Conservation (phyloP, 1,140 invertebrate species). For the Drosophila auraria region DNA sequence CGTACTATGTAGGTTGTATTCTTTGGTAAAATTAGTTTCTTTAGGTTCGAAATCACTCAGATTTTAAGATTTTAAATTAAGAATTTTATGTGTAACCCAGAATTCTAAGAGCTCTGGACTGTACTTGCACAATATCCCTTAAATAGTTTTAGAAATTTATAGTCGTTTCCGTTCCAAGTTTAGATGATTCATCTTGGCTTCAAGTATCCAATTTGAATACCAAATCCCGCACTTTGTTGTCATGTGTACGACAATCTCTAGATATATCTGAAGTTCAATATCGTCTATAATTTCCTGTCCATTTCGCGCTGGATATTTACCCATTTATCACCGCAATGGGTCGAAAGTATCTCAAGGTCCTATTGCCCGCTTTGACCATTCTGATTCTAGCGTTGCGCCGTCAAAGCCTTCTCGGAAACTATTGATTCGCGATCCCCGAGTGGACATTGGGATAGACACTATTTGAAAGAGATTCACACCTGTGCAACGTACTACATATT, state of each 20-base stretch:
- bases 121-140: neutral
- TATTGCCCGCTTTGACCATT: constrained; percentile 67
- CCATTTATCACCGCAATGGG: constrained; percentile 58
- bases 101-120: no score
- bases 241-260: constrained; percentile 3
- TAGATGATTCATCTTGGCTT: neutral
- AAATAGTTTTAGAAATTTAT: neutral
- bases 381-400: neutral
- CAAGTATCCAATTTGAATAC: neutral
- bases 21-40: no score
- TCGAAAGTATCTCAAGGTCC: constrained; percentile 68
- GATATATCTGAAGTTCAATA: neutral
- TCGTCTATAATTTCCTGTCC: constrained; percentile 9
- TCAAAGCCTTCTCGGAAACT: constrained; percentile 25
- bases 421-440: constrained; percentile 17
- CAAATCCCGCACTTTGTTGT: neutral
- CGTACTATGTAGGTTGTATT: no score
- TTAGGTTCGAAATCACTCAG: no score
- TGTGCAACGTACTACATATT: constrained; percentile 10
- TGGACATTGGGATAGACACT: constrained; percentile 26
- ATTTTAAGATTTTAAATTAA: no score
- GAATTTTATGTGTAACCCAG: no score
- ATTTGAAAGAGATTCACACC: constrained; percentile 10
- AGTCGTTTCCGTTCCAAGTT: neutral
- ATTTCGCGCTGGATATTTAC: constrained; percentile 43